These are phyloP conservation scores for Triops longicaudatus DNA, from an alignment of 1,140 invertebrate genomes.

Conservation along the genomic window DNA sequence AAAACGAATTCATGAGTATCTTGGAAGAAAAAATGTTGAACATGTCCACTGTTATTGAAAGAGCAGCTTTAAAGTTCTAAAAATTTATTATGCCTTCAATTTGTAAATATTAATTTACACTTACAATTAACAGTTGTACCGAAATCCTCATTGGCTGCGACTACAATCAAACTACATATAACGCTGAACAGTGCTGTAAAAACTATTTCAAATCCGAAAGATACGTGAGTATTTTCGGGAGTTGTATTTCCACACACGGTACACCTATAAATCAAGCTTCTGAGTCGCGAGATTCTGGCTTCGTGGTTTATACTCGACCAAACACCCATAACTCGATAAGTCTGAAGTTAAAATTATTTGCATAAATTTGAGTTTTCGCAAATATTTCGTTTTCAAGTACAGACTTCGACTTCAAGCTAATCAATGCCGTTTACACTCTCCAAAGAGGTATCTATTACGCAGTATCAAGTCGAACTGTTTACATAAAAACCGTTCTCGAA, in stretches of 20 bases:
- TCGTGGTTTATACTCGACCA: background rate
- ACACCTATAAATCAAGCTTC: background rate
- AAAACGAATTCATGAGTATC: background rate
- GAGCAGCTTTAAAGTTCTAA: constrained; percentile 9
- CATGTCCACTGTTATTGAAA: constrained; percentile 17
- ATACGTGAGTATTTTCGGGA: background rate
- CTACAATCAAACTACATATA: background rate
- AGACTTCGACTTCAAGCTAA: constrained; percentile 24
- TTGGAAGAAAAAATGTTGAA: background rate
- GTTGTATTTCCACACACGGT: background rate
- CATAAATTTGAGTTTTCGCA: background rate
- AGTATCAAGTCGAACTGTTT: constrained; percentile 20
- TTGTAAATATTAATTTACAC: background rate
- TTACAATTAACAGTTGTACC: constrained; percentile 6
- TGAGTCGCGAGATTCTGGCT: background rate
- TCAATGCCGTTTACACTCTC: background rate
- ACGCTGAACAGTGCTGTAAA: constrained; percentile 17
- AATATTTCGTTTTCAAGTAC: background rate
- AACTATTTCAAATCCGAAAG: background rate
- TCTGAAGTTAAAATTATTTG: background rate
- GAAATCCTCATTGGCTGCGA: constrained; percentile 19
- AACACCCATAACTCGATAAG: background rate
- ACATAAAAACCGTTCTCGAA: background rate
- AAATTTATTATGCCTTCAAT: background rate
- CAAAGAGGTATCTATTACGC: constrained; percentile 18